Evolutionary conservation across 2,113 vertebrate genomes (phyloP), one percentile per base, ranked within the genome.

Genomic region (Micronisus gabar): DNA sequence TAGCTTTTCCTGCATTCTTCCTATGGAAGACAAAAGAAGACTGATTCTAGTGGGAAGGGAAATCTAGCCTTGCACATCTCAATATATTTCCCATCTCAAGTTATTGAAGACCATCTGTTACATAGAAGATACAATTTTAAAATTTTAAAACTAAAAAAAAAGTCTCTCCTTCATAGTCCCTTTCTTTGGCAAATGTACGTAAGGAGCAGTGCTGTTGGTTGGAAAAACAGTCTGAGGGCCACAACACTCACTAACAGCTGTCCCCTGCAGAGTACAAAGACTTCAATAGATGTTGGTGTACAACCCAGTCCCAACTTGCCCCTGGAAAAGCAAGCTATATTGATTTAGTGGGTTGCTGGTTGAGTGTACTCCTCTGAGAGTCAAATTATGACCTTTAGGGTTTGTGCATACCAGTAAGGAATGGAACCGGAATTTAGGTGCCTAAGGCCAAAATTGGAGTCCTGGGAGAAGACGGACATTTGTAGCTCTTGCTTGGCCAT

Each of bases 1-100:
- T 65, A 92, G 30, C 75, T 94, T 93, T 95, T 86, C 55, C 73
- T 66, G 45, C 86, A 53, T 93, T 96, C 36, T 93, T 93, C 52
- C 16, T 15, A 4, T 41, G 68, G 53, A 94, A 91, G 58, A 97
- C 78, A 85, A 78, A 91, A 71, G 81, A 74, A 27, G 61, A 45
- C 89, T 67, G 56, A 92, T 96, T 93, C 12, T 84, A 66, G 72
- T 14, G 2, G 59, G 87, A 81, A 6, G n/a, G 45, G 67, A 95
- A 95, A 81, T 88, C 83, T 85, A 79, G 66, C 58, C 67, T 94
- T 92, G 38, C 36, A 15, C 48, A 32, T 71, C 40, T 66, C 40
- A 83, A 85, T 86, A 17, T 29, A 62, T 90, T 92, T 95, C 68
- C 45, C 55, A 45, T 81, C 76, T 93, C 61, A 25, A 59, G 30